phyloP scores from a whole-genome alignment of 2,113 vertebrate genomes.

The Gallinago paraguaiae region DNA sequence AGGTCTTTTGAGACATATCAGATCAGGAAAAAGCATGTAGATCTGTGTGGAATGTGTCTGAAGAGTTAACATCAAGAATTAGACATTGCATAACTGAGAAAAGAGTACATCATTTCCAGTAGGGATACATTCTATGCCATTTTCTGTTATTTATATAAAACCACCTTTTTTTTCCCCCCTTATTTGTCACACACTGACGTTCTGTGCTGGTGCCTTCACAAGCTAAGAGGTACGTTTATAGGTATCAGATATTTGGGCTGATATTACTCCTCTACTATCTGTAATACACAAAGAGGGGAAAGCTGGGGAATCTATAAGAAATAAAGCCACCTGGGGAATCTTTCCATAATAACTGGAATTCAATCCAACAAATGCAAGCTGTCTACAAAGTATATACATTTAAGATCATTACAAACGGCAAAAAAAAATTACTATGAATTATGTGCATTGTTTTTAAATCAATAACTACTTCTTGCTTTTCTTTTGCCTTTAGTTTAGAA shows the following conservation, averaged over 20 bases:
- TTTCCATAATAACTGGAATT: background rate
- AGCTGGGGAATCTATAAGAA: background rate
- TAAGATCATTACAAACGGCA: background rate
- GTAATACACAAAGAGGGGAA: background rate
- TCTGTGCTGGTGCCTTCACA: background rate
- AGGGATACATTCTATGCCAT: background rate
- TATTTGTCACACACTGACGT: fast-evolving
- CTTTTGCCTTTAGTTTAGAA: background rate
- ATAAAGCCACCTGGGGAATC: background rate
- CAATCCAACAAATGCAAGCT: background rate
- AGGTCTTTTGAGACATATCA: background rate
- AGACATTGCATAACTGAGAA: background rate
- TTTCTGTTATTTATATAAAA: background rate
- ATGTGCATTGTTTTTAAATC: background rate
- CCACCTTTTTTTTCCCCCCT: background rate
- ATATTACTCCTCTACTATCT: background rate
- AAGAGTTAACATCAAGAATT: background rate
- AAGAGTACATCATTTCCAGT: background rate
- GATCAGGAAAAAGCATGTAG: no score
- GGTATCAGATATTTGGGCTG: background rate
- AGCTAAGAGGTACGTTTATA: background rate
- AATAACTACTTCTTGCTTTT: background rate
- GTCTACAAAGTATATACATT: background rate
- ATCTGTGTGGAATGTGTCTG: background rate
- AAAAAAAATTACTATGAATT: background rate